Conservation (phyloP, 2,113 vertebrate genomes). For the Atlantisia rogersi region DNA sequence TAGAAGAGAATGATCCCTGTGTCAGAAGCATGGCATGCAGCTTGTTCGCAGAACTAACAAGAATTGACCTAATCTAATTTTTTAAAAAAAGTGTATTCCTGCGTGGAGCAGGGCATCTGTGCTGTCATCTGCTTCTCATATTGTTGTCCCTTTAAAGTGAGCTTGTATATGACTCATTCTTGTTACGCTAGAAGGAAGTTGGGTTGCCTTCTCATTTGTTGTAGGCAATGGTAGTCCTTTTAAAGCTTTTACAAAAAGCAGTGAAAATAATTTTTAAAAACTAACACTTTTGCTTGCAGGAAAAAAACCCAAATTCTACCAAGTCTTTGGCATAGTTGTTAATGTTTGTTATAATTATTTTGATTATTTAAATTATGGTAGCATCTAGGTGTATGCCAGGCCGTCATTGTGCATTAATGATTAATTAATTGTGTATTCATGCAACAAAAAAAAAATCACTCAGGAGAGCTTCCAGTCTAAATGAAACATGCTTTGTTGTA, state of each 20-base stretch:
- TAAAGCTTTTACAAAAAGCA: not conserved
- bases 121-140: not conserved
- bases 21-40: not conserved
- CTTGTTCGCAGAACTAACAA: not conserved
- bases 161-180: not conserved
- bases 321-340: not conserved
- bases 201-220: not conserved
- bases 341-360: not conserved
- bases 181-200: not conserved
- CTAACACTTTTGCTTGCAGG: not conserved
- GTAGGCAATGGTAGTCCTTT: not conserved
- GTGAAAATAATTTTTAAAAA: not conserved
- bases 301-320: not conserved
- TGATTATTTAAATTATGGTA: not conserved
- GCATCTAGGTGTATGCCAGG: not conserved
- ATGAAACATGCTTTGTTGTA: not conserved
- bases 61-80: not conserved
- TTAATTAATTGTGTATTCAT: not conserved
- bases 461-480: not conserved
- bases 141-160: not conserved
- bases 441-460: not conserved
- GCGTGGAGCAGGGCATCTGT: not conserved
- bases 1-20: not conserved
- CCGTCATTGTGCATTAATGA: not conserved
- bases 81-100: not conserved